A percentile compares a stretch with the other conserved stretches of the same genome.
Conservation (phyloP, 2,113 vertebrate genomes). For the Pseudorhombus dupliciocellatus region DNA sequence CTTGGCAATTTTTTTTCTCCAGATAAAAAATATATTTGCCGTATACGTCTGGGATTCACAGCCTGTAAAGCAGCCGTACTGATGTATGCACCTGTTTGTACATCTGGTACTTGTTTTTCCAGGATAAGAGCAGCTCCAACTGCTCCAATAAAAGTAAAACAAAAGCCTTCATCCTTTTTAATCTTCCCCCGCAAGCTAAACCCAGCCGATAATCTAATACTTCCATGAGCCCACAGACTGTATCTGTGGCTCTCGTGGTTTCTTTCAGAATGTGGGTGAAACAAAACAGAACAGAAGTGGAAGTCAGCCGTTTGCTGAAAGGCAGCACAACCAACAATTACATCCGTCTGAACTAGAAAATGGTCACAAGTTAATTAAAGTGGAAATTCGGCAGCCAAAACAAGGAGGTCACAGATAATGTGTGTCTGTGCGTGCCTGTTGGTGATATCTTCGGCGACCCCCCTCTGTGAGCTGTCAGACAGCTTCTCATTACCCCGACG, state of each 20-base stretch:
- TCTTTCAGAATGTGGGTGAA: constrained; percentile 13
- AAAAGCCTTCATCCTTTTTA: constrained; percentile 31
- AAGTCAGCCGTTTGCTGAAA: constrained; percentile 33
- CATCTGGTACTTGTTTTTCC: constrained; percentile 53
- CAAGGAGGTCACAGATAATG: constrained; percentile 46
- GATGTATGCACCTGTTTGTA: constrained; percentile 42
- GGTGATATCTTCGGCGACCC: constrained; percentile 21
- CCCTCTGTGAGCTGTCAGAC: constrained; percentile 46
- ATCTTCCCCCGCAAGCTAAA: constrained; percentile 27
- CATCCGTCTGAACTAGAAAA: constrained; percentile 15
- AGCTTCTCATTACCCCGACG: constrained; percentile 37
- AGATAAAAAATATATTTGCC: constrained; percentile 7
- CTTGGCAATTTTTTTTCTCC: constrained; percentile 10
- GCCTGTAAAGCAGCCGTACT: constrained; percentile 25
- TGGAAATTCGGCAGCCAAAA: constrained; percentile 34
- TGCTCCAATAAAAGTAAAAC: constrained; percentile 31
- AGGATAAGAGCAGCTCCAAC: constrained; percentile 38
- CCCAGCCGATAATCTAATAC: constrained; percentile 26
- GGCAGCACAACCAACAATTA: constrained; percentile 14
- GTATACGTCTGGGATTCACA: constrained; percentile 32
- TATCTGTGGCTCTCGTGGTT: neutral
- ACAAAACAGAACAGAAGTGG: constrained; percentile 27
- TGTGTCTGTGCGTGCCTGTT: constrained; percentile 9
- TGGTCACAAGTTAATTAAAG: constrained; percentile 40
- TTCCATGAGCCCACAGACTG: constrained; percentile 14